Evolutionary conservation across 1,140 invertebrate species (phyloP).

Genomic region (Drosophila sp.): DNA sequence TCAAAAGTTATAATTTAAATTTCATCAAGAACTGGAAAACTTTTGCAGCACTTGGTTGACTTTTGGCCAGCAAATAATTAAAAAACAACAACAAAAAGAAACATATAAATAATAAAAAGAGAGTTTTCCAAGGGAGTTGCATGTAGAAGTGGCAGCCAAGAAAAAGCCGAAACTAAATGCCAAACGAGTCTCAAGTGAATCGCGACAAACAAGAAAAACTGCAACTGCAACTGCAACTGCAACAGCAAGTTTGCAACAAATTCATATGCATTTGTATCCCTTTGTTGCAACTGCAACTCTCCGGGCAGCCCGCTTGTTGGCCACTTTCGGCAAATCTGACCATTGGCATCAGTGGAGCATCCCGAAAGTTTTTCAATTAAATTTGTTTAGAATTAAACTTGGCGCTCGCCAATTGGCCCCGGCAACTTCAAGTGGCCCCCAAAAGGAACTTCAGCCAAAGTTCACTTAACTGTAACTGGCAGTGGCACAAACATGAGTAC

Average conservation of each 20-base stretch:
- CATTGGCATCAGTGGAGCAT: constrained; percentile 58
- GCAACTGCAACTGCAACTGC: constrained; percentile 31
- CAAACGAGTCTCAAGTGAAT: constrained; percentile 71
- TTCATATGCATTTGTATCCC: constrained; percentile 74
- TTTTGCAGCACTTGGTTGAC: constrained; percentile 56
- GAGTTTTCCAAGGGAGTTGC: constrained; percentile 9
- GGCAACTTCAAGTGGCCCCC: constrained; percentile 31
- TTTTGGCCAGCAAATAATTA: constrained; percentile 68
- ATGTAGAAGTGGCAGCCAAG: constrained; percentile 7
- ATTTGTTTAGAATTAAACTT: constrained; percentile 81
- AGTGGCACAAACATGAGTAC: constrained; percentile 8
- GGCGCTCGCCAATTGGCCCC: constrained; percentile 43
- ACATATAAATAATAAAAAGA: not conserved
- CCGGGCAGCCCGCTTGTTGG: not conserved
- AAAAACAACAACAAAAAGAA: constrained; percentile 56
- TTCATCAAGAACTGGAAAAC: constrained; percentile 61
- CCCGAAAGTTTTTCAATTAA: constrained; percentile 77
- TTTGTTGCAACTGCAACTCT: constrained; percentile 28
- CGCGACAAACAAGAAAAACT: constrained; percentile 54
- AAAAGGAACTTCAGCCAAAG: constrained; percentile 29
- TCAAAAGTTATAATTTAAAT: constrained; percentile 74
- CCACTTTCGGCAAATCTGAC: constrained; percentile 51
- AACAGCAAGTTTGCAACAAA: constrained; percentile 62
- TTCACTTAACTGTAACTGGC: constrained; percentile 51
- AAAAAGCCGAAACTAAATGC: constrained; percentile 60